Evolutionary conservation across 2,113 vertebrate species (phyloP), one percentile per base, ranked within the genome.

Genomic region (Gymnobelideus leadbeateri): DNA sequence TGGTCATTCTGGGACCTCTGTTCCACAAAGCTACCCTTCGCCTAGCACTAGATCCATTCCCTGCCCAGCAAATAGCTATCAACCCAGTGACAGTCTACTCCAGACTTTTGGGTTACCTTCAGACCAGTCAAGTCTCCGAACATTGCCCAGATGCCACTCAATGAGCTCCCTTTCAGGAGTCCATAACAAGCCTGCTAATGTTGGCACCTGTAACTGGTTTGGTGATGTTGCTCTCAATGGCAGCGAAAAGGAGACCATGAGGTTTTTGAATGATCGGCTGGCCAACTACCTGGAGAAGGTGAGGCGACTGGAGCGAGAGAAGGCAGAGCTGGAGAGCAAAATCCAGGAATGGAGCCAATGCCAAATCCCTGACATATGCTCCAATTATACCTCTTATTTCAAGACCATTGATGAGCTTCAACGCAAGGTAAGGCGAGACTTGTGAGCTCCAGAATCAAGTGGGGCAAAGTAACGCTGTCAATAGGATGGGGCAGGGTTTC

Each of bases 41-140:
- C 43, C 21, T 23, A 89, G 89, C 93, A 51, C 28, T 0, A 90
- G 3, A 25, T 37, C 14, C 37, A 25, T 43, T 43, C 9, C 51
- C 4, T 90, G 50, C 94, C 96, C 96, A 96, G 0, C 89, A 93
- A 96, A 97, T 93, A 95, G 77, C 94, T 49, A 4, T 96, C 90
- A 96, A 96, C 93, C 53, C 96, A 95, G 55, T 95, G 49, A 5
- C 94, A 46, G 3, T 93, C 16, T 57, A 47, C 46, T 46, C 10
- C 26, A 91, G 23, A 25, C n/a, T 37, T 26, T 0, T 8, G 5
- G 19, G 9, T 89, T 77, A 90, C 1, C 0, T 25, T 47, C 54
- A 46, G 47, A 24, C 24, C n/a, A 51, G 2, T 0, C 28, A 16
- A 19, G 16, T 9, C 51, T 51, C 92, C 37, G n/a, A 84, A 43